A percentile compares a stretch with the other conserved stretches of the same genome.
Conservation (phyloP, 2,888 invertebrate species). For the Cephus rjabovi region DNA sequence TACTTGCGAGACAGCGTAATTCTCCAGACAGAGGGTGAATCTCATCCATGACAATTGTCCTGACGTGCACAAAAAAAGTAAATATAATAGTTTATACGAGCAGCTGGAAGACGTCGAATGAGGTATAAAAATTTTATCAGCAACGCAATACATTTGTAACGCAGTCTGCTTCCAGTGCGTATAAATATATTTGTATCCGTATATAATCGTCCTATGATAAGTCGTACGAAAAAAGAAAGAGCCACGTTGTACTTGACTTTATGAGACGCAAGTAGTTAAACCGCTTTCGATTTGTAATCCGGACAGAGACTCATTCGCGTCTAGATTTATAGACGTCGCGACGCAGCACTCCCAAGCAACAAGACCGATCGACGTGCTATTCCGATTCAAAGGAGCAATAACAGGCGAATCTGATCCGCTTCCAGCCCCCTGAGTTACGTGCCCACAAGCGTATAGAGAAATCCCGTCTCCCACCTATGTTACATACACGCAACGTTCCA, state of each 20-base stretch:
- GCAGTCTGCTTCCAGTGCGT: not conserved
- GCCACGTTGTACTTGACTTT: not conserved
- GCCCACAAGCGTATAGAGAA: not conserved
- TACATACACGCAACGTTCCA: not conserved
- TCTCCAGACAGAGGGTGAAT: not conserved
- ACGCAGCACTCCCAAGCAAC: not conserved
- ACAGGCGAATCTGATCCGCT: slow-evolving; percentile 44
- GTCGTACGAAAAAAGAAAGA: not conserved
- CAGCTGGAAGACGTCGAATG: not conserved
- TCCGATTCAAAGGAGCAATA: slow-evolving; percentile 47
- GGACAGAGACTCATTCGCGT: slow-evolving; percentile 49
- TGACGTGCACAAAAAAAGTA: not conserved
- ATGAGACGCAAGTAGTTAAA: slow-evolving; percentile 41
- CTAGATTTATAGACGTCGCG: slow-evolving; percentile 41
- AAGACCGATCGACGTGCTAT: slow-evolving; percentile 31
- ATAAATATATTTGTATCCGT: not conserved
- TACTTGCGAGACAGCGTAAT: not conserved
- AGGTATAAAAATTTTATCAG: not conserved
- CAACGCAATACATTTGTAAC: not conserved
- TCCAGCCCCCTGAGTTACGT: slow-evolving; percentile 22
- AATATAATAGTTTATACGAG: not conserved
- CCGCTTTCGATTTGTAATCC: slow-evolving; percentile 56
- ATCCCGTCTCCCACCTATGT: not conserved
- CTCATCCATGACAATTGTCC: not conserved
- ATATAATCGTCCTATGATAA: not conserved